Base-by-base conservation (phyloP, 2,888 invertebrate genomes). In the Myathropa florea region DNA sequence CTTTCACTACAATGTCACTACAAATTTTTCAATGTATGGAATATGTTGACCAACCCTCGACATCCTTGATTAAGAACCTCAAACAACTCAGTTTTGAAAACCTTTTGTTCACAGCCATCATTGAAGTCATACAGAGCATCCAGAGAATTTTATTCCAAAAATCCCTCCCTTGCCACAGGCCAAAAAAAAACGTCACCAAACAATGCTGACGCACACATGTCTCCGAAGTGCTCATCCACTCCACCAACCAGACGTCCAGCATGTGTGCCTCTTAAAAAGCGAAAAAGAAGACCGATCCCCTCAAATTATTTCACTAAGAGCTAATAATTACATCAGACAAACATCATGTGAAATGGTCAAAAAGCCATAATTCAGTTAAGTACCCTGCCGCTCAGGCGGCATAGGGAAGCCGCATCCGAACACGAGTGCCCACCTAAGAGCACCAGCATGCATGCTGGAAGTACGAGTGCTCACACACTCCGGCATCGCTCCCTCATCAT, bases 331-430 rank as follows among this genome's bases (percentile, higher is more conserved):
- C 88, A 88, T 88, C 88, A 89, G 83, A 80, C 83, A 89, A 89
- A 88, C 88, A 89, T 88, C 89, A 88, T 84, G 82, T 80, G 76
- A 89, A 88, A 88, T 88, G 87, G 88, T 88, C 89, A 89, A 88
- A 88, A 89, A 89, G 88, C 88, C 83, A 84, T 89, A 88, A 89
- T 89, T 89, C 88, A 88, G 77, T 89, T 89, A 89, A 77, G 88
- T 75, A 80, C 84, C 84, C 81, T 79, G 72, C 71, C 76, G 75
- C 75, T 64, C 60, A 71, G 81, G 30, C 33, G 57, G 55, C 23
- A 65, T 28, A 53, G 53, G 59, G 64, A 28, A 65, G 71, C 61
- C 77, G 53, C 70, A 73, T 65, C 30, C 24, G 79, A 36, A 76
- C 71, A 39, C 14, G 1, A n/a, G 46, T 57, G 61, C 12, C 24